Evolutionary conservation across 1,140 invertebrate species (phyloP).

Genomic region (Wiebesia pumilae): DNA sequence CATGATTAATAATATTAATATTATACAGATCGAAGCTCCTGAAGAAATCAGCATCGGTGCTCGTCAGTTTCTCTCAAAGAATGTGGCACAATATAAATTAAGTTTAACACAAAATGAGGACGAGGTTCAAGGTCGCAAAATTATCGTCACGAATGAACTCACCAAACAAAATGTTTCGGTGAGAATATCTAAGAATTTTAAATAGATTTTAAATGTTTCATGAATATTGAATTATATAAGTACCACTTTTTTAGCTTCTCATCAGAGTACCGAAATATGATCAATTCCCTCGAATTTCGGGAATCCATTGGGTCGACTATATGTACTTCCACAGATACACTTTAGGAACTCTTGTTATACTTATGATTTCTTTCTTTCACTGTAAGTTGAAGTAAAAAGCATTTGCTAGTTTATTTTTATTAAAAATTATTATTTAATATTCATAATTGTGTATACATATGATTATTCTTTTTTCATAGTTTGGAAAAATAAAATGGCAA

Average conservation of each 20-base stretch:
- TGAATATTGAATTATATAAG: background rate
- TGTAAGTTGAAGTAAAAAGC: constrained; percentile 58
- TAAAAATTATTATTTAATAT: constrained; percentile 23
- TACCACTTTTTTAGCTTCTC: constrained; percentile 62
- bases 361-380: constrained; percentile 68
- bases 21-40: constrained; percentile 65
- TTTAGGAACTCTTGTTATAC: constrained; percentile 63
- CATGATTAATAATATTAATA: background rate
- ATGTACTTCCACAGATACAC: constrained; percentile 69
- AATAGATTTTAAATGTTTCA: background rate
- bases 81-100: constrained; percentile 65
- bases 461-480: constrained; percentile 58
- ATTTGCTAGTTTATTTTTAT: background rate
- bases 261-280: constrained; percentile 68
- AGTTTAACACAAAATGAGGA: constrained; percentile 67
- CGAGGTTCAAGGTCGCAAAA: constrained; percentile 70
- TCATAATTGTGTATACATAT: background rate
- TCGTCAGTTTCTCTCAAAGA: constrained; percentile 59
- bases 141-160: constrained; percentile 67
- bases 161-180: constrained; percentile 73
- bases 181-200: constrained; percentile 48
- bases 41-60: constrained; percentile 66
- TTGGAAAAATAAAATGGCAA: constrained; percentile 68
- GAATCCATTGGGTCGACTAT: constrained; percentile 69
- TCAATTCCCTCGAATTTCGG: constrained; percentile 64